Evolutionary conservation across 2,113 vertebrate species (phyloP).

Genomic region (Leptosomus discolor): DNA sequence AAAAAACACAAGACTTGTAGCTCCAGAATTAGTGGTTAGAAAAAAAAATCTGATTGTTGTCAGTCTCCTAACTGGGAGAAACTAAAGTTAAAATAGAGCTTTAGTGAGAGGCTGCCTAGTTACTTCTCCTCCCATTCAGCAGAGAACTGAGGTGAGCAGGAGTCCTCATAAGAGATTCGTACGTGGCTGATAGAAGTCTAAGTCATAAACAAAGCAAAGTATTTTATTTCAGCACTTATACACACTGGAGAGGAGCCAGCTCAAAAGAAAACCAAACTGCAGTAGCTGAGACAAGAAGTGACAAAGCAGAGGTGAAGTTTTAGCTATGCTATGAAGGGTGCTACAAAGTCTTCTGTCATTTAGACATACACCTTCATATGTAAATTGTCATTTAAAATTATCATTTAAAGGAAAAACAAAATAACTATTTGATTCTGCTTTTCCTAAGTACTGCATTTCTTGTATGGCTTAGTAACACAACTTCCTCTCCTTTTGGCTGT

Average conservation of each 20-base stretch:
- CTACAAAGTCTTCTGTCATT: neutral
- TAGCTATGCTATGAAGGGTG: neutral
- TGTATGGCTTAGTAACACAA: neutral
- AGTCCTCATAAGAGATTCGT: neutral
- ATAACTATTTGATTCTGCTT: neutral
- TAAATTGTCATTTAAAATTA: neutral
- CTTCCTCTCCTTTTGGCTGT: neutral
- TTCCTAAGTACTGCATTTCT: neutral
- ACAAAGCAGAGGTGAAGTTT: neutral
- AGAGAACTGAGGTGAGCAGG: neutral
- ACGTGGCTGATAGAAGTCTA: neutral
- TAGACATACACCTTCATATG: neutral
- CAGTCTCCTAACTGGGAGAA: neutral
- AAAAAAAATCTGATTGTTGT: neutral
- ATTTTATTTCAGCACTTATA: neutral
- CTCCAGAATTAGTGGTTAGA: neutral
- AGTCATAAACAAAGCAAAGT: neutral
- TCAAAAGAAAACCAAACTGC: neutral
- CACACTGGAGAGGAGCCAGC: neutral
- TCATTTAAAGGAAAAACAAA: neutral
- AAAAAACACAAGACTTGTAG: neutral
- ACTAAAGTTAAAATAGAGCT: neutral
- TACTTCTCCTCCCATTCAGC: neutral
- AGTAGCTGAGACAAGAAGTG: neutral
- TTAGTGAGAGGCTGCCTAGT: neutral